These are phyloP conservation scores for Porites evermanni DNA, from an alignment of 92 coral and sea anemone species.

Conservation along the genomic window DNA sequence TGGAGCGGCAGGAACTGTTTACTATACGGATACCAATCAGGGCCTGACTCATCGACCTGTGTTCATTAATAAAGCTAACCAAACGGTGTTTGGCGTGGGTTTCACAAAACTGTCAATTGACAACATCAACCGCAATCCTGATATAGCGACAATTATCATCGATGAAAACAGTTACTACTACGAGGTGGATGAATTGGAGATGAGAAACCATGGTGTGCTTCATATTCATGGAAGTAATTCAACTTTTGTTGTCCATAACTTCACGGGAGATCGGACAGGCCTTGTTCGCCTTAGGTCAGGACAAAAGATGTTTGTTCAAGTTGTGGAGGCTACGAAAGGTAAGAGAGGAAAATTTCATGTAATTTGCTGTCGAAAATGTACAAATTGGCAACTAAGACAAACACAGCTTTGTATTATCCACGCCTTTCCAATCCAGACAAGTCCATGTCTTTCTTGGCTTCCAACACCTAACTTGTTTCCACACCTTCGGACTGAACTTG, in stretches of 20 bases:
- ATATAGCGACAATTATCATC: slow-evolving; percentile 89
- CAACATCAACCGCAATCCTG: slow-evolving; percentile 88
- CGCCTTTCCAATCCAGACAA: no score
- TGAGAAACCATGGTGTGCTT: slow-evolving; percentile 86
- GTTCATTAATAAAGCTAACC: slow-evolving; percentile 75
- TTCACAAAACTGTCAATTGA: slow-evolving; percentile 90
- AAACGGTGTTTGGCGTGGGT: slow-evolving; percentile 89
- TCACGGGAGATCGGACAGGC: slow-evolving; percentile 97
- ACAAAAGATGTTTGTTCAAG: slow-evolving; percentile 95
- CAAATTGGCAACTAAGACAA: no score
- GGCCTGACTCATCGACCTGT: slow-evolving; percentile 93
- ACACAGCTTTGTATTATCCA: no score
- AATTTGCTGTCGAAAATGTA: no score
- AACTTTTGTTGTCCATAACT: slow-evolving; percentile 90
- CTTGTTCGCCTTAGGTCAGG: slow-evolving; percentile 88
- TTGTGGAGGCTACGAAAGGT: slow-evolving; percentile 88
- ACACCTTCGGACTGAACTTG: no score
- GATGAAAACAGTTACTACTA: slow-evolving; percentile 88
- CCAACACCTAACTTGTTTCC: no score
- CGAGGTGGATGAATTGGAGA: slow-evolving; percentile 90
- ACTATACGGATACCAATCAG: slow-evolving; percentile 95
- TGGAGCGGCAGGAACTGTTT: slow-evolving; percentile 97
- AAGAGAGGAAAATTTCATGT: slow-evolving; percentile 17
- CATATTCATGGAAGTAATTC: slow-evolving; percentile 87
- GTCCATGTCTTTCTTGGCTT: no score